phyloP scores from a whole-genome alignment of 2,113 vertebrate genomes.

The Pituophis catenifer region DNA sequence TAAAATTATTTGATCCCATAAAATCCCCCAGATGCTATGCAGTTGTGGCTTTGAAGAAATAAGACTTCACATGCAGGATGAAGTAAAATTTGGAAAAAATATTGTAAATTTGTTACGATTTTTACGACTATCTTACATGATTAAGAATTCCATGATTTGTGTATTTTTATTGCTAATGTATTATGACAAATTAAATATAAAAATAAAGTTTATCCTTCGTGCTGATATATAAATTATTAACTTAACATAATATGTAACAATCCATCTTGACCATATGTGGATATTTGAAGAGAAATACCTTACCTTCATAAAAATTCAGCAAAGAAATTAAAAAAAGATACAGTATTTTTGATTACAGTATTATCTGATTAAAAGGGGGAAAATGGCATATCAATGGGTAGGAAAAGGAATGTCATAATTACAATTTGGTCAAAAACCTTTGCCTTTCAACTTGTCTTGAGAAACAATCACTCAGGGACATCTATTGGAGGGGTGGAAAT shows the following conservation, averaged over 20 bases:
- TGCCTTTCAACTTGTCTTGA: not conserved
- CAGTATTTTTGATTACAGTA: not conserved
- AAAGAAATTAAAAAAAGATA: not conserved
- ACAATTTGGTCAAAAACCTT: not conserved
- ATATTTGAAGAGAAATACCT: too few species aligned
- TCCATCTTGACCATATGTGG: constrained; percentile 14
- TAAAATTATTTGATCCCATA: constrained; percentile 93
- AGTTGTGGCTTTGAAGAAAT: constrained; percentile 83
- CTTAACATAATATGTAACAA: constrained; percentile 23
- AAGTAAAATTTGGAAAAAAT: constrained; percentile 24
- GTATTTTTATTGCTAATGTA: constrained; percentile 4
- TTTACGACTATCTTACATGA: constrained; percentile 36
- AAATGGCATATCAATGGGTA: not conserved
- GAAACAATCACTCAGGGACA: not conserved
- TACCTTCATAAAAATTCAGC: not conserved
- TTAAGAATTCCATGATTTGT: not conserved
- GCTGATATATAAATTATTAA: constrained; percentile 32
- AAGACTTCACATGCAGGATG: constrained; percentile 42
- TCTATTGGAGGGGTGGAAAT: not conserved
- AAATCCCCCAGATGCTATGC: constrained; percentile 94
- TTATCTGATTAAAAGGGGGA: not conserved
- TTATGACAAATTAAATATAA: constrained; percentile 31
- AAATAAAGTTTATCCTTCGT: constrained; percentile 10
- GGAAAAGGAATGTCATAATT: not conserved
- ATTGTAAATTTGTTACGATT: constrained; percentile 9